Percentiles rank a stretch among this genome's conserved stretches.
Evolutionary conservation across 2,888 invertebrate genomes (phyloP).

Genomic region (Parnassius apollo): DNA sequence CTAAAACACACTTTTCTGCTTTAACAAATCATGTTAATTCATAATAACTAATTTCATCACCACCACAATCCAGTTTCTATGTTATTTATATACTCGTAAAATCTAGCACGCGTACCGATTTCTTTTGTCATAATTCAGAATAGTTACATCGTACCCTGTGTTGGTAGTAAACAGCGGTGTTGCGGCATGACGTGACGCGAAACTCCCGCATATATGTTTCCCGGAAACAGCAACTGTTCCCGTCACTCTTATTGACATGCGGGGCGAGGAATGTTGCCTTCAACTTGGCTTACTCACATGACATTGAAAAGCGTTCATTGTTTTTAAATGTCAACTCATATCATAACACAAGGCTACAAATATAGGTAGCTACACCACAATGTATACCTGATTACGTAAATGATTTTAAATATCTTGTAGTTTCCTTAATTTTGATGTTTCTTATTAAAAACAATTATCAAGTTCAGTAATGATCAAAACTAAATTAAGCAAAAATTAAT

Average conservation of each 20-base stretch:
- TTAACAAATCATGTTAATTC: slow-evolving; percentile 1
- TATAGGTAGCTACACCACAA: neutral
- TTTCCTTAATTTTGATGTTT: too few species aligned
- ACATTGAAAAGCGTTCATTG: slow-evolving; percentile 25
- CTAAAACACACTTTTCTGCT: neutral
- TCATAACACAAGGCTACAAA: slow-evolving; percentile 3
- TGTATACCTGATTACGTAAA: too few species aligned
- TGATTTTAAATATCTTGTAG: too few species aligned
- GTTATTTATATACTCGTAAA: slow-evolving; percentile 8
- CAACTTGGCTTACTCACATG: slow-evolving; percentile 27
- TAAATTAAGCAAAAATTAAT: too few species aligned
- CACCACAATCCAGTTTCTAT: slow-evolving; percentile 13
- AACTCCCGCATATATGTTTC: slow-evolving; percentile 29
- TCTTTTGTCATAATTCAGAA: slow-evolving; percentile 19
- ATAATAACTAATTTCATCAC: slow-evolving; percentile 12
- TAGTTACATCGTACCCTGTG: slow-evolving; percentile 6
- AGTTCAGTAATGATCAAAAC: too few species aligned
- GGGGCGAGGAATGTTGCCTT: slow-evolving; percentile 26
- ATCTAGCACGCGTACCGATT: slow-evolving; percentile 16
- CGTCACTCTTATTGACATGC: slow-evolving; percentile 23
- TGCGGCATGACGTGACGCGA: slow-evolving; percentile 18
- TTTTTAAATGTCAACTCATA: slow-evolving; percentile 13
- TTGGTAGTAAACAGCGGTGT: neutral
- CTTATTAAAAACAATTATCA: too few species aligned
- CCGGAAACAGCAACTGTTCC: slow-evolving; percentile 29